Evolutionary conservation across 1,140 invertebrate species (phyloP), one percentile per base, ranked within the genome.

Genomic region (Oncopeltus fasciatus): DNA sequence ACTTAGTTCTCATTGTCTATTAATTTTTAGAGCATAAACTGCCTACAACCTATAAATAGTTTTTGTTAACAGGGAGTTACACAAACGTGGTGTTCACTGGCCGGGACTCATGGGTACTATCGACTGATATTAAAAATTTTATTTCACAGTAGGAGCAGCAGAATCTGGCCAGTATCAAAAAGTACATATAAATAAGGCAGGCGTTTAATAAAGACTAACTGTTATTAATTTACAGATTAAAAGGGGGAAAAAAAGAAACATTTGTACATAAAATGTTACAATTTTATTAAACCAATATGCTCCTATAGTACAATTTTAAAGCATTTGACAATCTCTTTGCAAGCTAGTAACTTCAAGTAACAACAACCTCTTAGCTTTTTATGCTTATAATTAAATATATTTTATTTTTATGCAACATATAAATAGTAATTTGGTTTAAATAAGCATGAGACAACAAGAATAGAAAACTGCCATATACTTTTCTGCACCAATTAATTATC

Each of bases 281-380:
- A 33, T 57, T 57, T 57, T 57, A 57, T 57, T 57, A 57, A 57
- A 57, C 28, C 56, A 57, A 16, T 31, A 31, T 20, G 2, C 33
- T 28, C 29, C 56, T 57, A 57, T 57, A 57, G 31, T 57, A 57
- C 56, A 57, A 20, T 57, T 57, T 38, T 57, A 57, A 57, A 57
- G 56, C 56, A 57, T 57, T 57, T 57, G 27, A 57, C 56, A 57
- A 57, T 57, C 56, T 57, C 56, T 57, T 57, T 57, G 56, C 56
- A 57, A 29, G 56, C 56, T 57, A 57, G 56, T 28, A 57, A 57
- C 56, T 38, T 57, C 28, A 33, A 24, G 16, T 57, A 57, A 57
- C 56, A 57, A 57, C 56, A 57, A 57, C 56, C 56, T 57, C 28
- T 49, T 57, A 21, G 56, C 56, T 20, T 21, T 14, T 57, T 57